Evolutionary conservation across 2,888 invertebrate species (phyloP), one percentile per base, ranked within the genome.

Genomic region (Pseudococcus longispinus): DNA sequence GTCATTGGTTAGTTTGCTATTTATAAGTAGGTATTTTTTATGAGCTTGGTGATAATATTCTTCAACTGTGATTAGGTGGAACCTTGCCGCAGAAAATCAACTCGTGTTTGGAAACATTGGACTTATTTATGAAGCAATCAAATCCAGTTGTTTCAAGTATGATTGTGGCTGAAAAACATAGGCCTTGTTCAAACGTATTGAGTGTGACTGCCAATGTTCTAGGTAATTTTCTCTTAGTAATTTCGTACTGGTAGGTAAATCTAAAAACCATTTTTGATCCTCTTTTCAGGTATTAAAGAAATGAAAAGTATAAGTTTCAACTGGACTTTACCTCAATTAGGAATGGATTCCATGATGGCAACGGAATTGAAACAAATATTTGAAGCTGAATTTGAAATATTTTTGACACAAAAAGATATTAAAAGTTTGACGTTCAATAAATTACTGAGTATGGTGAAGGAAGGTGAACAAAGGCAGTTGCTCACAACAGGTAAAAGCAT

Each of bases 291-390:
- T 89, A 92, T 95, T 88, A 92, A 93, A 89, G 94, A 95, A 89
- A 90, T 93, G 90, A 95, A 94, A 91, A 93, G 93, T 0, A 93
- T 94, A 0, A 95, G 95, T 74, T 92, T 93, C 88, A 93, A 94
- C 89, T 93, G 94, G 0, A 94, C 95, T 0, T 92, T 99, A 2
- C 95, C 96, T 1, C 98, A 98, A 90, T 92, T 99, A 88, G 98
- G 98, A 51, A 96, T 98, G 94, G 98, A 99, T 91, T 98, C 98
- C 1, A 94, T 98, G 92, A 98, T 97, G 97, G 97, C 96, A 0
- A 96, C 98, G 0, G 98, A 99, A 91, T 96, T 99, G 89, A 98
- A 98, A 89, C 97, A 98, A 91, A 95, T 95, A 0, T 91, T 98
- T 1, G 97, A 98, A 90, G 92, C 96, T 89, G 96, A 97, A 90